Conservation (phyloP, 2,113 vertebrate species). For the Eleginops maclovinus region DNA sequence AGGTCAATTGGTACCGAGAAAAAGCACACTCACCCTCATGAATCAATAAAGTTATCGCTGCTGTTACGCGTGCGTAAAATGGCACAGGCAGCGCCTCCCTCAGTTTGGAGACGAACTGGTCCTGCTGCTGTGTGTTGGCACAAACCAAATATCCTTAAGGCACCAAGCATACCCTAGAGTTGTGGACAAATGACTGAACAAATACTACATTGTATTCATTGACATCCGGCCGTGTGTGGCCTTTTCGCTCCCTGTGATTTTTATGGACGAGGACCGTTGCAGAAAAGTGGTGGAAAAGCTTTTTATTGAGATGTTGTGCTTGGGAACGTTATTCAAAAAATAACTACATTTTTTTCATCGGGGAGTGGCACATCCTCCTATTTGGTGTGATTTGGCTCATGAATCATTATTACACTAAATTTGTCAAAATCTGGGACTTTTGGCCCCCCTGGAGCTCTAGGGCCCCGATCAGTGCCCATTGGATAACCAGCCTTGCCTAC, state of each 20-base stretch:
- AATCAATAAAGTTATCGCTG: not conserved
- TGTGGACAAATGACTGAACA: too few species aligned
- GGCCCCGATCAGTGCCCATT: not conserved
- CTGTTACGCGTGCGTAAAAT: not conserved
- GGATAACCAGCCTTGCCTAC: not conserved
- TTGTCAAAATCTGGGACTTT: not conserved
- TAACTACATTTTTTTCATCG: not conserved
- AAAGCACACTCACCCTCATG: not conserved
- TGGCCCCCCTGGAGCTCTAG: not conserved
- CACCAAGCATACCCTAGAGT: too few species aligned
- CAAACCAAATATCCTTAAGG: not conserved
- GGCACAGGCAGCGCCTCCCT: not conserved
- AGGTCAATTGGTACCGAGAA: not conserved
- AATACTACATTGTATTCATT: too few species aligned
- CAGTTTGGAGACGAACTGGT: not conserved
- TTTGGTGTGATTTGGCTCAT: not conserved
- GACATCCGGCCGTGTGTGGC: too few species aligned
- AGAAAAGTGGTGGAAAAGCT: not conserved
- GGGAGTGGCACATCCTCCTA: not conserved
- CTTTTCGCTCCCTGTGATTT: too few species aligned
- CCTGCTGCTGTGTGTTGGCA: not conserved
- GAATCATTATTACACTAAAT: not conserved
- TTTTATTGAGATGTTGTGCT: not conserved
- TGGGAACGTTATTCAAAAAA: too few species aligned
- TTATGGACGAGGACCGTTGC: too few species aligned